Conservation (phyloP, 2,113 vertebrate species). For the Amphiprion percula region DNA sequence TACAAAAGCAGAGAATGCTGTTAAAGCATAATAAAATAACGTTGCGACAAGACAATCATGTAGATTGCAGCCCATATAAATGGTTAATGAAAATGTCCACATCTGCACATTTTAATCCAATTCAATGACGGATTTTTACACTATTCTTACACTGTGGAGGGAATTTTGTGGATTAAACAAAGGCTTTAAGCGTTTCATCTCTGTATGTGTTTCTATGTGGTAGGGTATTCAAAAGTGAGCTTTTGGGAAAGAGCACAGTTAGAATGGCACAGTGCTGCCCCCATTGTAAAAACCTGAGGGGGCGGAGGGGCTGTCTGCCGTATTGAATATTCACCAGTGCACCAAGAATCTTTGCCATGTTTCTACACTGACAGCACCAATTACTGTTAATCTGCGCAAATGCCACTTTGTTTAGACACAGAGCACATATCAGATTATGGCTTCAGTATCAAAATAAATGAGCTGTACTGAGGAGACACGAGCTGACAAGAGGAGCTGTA, state of each 20-base stretch:
- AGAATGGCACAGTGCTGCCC: slow-evolving; percentile 34
- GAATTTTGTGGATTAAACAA: slow-evolving; percentile 18
- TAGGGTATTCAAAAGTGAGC: slow-evolving; percentile 39
- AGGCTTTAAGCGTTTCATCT: slow-evolving; percentile 27
- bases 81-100: background rate
- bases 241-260: slow-evolving; percentile 43
- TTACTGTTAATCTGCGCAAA: slow-evolving; percentile 76
- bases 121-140: background rate
- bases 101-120: slow-evolving; percentile 5
- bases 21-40: slow-evolving; percentile 14
- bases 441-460: slow-evolving; percentile 76
- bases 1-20: slow-evolving; percentile 24
- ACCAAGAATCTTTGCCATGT: slow-evolving; percentile 61
- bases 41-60: background rate
- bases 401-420: slow-evolving; percentile 78
- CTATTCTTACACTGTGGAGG: background rate
- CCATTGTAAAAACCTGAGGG: slow-evolving; percentile 49
- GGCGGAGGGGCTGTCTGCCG: slow-evolving; percentile 41
- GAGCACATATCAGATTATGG: slow-evolving; percentile 78
- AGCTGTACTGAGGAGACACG: slow-evolving; percentile 55
- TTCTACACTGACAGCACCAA: slow-evolving; percentile 76
- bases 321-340: slow-evolving; percentile 74
- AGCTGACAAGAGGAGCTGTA: slow-evolving; percentile 50
- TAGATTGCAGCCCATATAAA: background rate
- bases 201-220: background rate